phyloP scores from a whole-genome alignment of 1,140 invertebrate genomes.

The Macrobrachium nipponense region DNA sequence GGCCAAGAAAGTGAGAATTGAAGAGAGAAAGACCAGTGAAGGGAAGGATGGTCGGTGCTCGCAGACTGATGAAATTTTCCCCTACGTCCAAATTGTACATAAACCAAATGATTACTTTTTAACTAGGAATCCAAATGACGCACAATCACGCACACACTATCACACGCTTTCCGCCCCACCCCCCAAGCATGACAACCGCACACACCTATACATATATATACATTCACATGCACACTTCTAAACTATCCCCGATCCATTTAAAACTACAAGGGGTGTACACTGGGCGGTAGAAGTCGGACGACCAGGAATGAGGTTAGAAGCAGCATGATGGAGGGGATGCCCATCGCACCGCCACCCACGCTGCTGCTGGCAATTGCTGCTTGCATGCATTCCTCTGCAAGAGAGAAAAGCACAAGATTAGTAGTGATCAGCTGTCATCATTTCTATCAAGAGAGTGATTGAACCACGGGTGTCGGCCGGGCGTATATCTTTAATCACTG shows the following conservation, averaged over 20 bases:
- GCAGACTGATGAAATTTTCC: conserved; percentile 5
- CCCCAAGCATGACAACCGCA: background rate
- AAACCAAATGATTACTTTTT: conserved; percentile 14
- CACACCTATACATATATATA: conserved; percentile 7
- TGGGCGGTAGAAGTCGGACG: no score
- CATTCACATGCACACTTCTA: background rate
- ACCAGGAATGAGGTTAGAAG: no score
- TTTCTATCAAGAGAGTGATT: no score
- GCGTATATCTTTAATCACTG: no score
- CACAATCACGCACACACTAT: background rate
- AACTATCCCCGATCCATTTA: background rate
- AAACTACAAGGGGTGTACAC: no score
- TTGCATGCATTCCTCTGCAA: no score
- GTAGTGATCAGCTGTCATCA: no score
- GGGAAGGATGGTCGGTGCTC: background rate
- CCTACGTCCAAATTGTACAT: background rate
- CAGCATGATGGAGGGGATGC: no score
- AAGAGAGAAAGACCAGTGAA: background rate
- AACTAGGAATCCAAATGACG: background rate
- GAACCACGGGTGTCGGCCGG: no score
- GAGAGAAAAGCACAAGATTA: no score
- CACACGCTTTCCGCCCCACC: no score
- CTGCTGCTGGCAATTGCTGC: no score
- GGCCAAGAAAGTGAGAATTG: background rate
- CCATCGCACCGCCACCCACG: background rate